Conservation (phyloP, 2,113 vertebrate genomes). For the Pterocles gutturalis region DNA sequence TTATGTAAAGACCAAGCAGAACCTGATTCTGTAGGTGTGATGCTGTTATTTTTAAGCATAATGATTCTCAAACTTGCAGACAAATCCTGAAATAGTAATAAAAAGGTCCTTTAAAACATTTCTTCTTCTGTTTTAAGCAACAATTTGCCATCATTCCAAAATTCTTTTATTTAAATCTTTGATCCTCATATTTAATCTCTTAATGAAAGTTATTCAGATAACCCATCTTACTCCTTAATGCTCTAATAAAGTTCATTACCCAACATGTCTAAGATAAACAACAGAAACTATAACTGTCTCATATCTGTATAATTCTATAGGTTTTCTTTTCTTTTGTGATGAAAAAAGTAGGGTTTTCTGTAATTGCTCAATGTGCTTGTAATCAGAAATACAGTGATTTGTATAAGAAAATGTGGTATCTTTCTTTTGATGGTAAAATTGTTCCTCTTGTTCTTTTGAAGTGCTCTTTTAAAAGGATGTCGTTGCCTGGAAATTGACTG, state of each 20-base stretch:
- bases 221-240: not conserved
- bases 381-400: not conserved
- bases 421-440: not conserved
- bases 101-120: not conserved
- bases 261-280: not conserved
- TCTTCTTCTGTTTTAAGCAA: not conserved
- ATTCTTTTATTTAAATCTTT: not conserved
- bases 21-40: not conserved
- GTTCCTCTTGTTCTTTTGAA: conserved; percentile 53
- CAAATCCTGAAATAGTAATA: not conserved
- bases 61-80: not conserved
- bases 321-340: not conserved
- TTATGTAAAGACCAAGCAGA: not conserved
- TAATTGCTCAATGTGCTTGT: not conserved
- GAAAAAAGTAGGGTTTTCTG: not conserved
- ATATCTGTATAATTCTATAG: not conserved
- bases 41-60: not conserved
- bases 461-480: conserved; percentile 88
- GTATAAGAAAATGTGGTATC: not conserved
- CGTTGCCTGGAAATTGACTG: conserved; percentile 93
- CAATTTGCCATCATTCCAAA: not conserved
- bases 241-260: not conserved
- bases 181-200: not conserved
- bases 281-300: not conserved
- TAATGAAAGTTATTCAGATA: not conserved